Percentiles rank a stretch among this genome's conserved stretches.
phyloP scores from a whole-genome alignment of 2,888 invertebrate genomes.

The Exocentrus adspersus region DNA sequence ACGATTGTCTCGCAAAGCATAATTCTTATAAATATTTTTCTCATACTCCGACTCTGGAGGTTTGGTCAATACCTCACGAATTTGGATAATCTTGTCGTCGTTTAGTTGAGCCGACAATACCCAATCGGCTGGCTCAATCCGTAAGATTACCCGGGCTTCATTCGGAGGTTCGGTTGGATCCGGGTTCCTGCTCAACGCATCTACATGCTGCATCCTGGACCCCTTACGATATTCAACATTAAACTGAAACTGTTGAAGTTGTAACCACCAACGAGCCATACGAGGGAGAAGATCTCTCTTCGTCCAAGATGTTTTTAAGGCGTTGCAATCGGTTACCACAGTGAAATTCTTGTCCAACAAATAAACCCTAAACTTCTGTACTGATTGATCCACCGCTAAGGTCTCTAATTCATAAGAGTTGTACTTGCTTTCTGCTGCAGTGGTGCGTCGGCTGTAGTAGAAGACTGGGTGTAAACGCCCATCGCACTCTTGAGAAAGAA shows the following conservation, averaged over 20 bases:
- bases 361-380: conserved; percentile 54
- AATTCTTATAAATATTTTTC: conserved; percentile 26
- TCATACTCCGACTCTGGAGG: conserved; percentile 16
- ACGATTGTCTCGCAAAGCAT: conserved; percentile 26
- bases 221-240: conserved; percentile 34
- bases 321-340: conserved; percentile 53
- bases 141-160: background rate
- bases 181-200: conserved; percentile 42
- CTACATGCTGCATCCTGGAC: conserved; percentile 34
- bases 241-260: conserved; percentile 33
- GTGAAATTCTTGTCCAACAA: conserved; percentile 49
- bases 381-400: conserved; percentile 52
- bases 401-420: conserved; percentile 56
- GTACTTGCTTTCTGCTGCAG: conserved; percentile 51
- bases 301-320: conserved; percentile 44
- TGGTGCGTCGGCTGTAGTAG: conserved; percentile 53
- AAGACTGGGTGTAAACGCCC: conserved; percentile 49
- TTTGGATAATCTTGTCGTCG: conserved; percentile 43
- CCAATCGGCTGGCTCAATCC: conserved; percentile 35
- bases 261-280: conserved; percentile 47
- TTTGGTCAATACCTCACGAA: conserved; percentile 22
- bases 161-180: background rate
- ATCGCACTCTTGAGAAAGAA: no score
- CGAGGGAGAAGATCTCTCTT: conserved; percentile 51
- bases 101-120: conserved; percentile 35